Conservation (phyloP, 2,797 vertebrate genomes). For the Arnoldichthys spilopterus region DNA sequence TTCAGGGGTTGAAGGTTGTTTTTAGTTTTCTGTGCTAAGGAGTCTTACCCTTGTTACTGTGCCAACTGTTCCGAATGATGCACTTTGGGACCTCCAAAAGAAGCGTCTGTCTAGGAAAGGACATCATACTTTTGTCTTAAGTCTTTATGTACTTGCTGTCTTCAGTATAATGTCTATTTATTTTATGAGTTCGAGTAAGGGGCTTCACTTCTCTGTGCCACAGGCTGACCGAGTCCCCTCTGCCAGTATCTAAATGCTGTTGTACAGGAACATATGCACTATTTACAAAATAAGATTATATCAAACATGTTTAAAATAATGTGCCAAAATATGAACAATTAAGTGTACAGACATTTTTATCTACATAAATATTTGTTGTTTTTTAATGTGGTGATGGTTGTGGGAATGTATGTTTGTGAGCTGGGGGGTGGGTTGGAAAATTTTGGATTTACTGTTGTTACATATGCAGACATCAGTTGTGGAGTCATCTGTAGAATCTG, state of each 20-base stretch:
- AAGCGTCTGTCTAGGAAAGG: constrained; percentile 24
- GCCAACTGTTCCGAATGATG: constrained; percentile 47
- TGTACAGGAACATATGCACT: constrained; percentile 90
- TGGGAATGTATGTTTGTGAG: constrained; percentile 75
- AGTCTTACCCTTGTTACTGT: constrained; percentile 72
- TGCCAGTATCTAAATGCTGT: constrained; percentile 78
- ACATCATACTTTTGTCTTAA: constrained; percentile 33
- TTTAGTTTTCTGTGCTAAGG: constrained; percentile 43
- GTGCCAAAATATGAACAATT: constrained; percentile 83
- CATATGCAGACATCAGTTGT: constrained; percentile 80
- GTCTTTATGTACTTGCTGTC: constrained; percentile 68
- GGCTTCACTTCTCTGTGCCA: constrained; percentile 51
- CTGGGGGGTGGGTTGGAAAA: constrained; percentile 39
- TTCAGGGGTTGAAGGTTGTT: constrained; percentile 52
- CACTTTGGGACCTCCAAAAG: constrained; percentile 38
- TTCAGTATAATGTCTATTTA: constrained; percentile 57
- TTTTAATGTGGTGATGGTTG: constrained; percentile 88
- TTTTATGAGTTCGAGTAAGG: constrained; percentile 45
- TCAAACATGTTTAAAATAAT: constrained; percentile 69
- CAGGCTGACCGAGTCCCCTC: constrained; percentile 49
- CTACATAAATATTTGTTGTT: constrained; percentile 87
- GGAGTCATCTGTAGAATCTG: constrained; percentile 48
- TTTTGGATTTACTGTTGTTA: constrained; percentile 71
- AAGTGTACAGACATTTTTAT: constrained; percentile 70
- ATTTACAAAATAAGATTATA: constrained; percentile 82